Conservation (phyloP, 2,888 invertebrate genomes). For the Petrolisthes cinctipes region DNA sequence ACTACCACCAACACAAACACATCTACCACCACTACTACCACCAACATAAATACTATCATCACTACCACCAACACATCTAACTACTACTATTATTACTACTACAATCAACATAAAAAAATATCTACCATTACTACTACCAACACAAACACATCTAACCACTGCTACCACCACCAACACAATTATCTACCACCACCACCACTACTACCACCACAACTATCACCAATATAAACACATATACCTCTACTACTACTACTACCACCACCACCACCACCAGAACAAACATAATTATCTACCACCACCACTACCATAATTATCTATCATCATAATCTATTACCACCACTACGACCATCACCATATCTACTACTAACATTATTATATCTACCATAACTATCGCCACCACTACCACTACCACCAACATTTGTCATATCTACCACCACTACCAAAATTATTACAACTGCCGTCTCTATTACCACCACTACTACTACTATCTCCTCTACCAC, state of each 20-base stretch:
- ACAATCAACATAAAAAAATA: background rate
- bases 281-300: background rate
- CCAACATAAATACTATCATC: background rate
- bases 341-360: background rate
- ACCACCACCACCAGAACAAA: background rate
- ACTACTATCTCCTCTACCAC: background rate
- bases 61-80: background rate
- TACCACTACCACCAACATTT: background rate
- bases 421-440: background rate
- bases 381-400: background rate
- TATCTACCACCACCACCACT: background rate
- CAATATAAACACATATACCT: background rate
- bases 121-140: background rate
- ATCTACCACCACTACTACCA: background rate
- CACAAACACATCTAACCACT: no score
- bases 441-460: background rate
- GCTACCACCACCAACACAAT: background rate
- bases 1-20: background rate
- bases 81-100: background rate
- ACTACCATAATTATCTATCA: background rate
- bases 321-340: background rate
- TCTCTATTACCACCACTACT: background rate
- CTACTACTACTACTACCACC: background rate
- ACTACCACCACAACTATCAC: background rate
- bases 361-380: background rate